Evolutionary conservation across 2,888 invertebrate genomes (phyloP).

Genomic region (Leptura quadrifasciata): DNA sequence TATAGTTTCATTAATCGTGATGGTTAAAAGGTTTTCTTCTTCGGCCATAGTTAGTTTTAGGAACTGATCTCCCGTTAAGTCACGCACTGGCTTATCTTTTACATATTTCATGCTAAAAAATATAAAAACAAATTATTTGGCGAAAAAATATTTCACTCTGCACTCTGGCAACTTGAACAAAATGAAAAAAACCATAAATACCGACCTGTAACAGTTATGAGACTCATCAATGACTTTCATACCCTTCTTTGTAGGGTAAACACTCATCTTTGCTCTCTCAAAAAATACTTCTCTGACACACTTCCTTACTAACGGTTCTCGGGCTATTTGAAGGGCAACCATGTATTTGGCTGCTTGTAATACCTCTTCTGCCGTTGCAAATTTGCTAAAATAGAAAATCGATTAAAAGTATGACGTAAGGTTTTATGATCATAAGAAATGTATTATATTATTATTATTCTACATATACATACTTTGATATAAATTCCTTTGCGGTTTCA

Average conservation of each 20-base stretch:
- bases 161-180: neutral
- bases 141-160: no score
- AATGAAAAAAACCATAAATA: conserved; percentile 27
- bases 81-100: conserved; percentile 93
- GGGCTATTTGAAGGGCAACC: conserved; percentile 94
- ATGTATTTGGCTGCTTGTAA: conserved; percentile 94
- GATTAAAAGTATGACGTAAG: no score
- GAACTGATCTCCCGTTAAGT: conserved; percentile 92
- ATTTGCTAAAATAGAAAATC: conserved; percentile 73
- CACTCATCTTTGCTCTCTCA: conserved; percentile 89
- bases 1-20: conserved; percentile 84
- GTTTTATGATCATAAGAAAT: no score
- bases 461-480: conserved; percentile 73
- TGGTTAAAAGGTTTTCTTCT: conserved; percentile 86
- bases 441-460: no score
- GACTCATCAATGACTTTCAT: conserved; percentile 96
- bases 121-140: neutral
- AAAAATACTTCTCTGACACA: conserved; percentile 90
- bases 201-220: conserved; percentile 85
- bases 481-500: conserved; percentile 88
- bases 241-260: conserved; percentile 92
- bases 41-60: conserved; percentile 88
- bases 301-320: conserved; percentile 92
- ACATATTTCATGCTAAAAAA: conserved; percentile 87
- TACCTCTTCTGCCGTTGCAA: conserved; percentile 86